These are phyloP conservation scores for Stomorhina lunata DNA, from an alignment of 2,888 invertebrate genomes.

Conservation along the genomic window DNA sequence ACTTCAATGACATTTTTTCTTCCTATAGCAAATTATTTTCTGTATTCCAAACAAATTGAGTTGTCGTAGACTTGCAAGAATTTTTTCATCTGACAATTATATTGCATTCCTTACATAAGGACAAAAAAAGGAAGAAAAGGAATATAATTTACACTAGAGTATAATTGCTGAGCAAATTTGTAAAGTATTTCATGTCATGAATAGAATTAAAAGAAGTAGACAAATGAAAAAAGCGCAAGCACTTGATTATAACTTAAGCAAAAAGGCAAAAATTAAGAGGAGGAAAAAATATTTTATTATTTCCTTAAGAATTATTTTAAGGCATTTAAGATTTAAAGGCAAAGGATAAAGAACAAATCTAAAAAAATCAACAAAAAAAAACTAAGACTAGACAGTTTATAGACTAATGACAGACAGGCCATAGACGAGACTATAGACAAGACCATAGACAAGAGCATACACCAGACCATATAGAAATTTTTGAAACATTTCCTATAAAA, in stretches of 20 bases:
- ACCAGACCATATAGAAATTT: neutral
- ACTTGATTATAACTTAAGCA: neutral
- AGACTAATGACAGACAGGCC: neutral
- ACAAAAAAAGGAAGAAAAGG: neutral
- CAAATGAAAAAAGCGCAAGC: neutral
- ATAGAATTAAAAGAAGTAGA: slow-evolving; percentile 18
- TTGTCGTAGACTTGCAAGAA: slow-evolving; percentile 48
- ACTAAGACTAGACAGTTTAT: neutral
- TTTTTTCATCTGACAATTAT: slow-evolving; percentile 41
- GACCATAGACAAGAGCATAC: neutral
- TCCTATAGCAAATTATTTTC: neutral
- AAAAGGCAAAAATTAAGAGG: slow-evolving; percentile 22
- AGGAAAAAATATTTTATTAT: slow-evolving; percentile 34
- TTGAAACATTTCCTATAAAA: too few relatives aligned
- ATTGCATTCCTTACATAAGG: slow-evolving; percentile 29
- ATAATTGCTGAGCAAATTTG: slow-evolving; percentile 31
- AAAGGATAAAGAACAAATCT: neutral
- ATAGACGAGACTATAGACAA: neutral
- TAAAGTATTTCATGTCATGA: slow-evolving; percentile 28
- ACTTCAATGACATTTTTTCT: slow-evolving; percentile 15
- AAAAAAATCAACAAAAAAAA: neutral
- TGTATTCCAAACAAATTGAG: slow-evolving; percentile 32
- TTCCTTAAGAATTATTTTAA: slow-evolving; percentile 14
- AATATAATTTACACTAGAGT: neutral
- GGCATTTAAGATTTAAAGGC: neutral